Percentiles rank a stretch among this genome's conserved stretches.
phyloP scores from a whole-genome alignment of 2,797 vertebrate genomes.

The Natrix natrix region DNA sequence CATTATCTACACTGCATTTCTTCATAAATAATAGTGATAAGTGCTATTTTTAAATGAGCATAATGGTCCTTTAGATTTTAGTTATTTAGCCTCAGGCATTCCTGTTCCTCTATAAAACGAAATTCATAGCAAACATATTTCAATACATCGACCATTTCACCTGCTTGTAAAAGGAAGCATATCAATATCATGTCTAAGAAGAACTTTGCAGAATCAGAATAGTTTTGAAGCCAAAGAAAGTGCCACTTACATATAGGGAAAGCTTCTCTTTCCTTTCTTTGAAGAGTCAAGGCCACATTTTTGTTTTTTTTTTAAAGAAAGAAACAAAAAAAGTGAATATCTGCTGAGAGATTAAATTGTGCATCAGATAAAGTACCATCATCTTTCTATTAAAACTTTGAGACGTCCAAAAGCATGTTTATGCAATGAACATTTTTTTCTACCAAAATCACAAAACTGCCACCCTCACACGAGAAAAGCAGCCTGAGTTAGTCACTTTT shows the following conservation, averaged over 20 bases:
- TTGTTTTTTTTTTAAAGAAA: background rate
- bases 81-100: conserved; percentile 58
- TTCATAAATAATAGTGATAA: conserved; percentile 44
- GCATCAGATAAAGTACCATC: conserved; percentile 62
- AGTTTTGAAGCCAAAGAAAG: conserved; percentile 46
- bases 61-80: conserved; percentile 38
- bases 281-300: conserved; percentile 66
- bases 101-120: conserved; percentile 53
- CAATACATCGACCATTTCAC: conserved; percentile 48
- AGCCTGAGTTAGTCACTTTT: conserved; percentile 45
- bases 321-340: conserved; percentile 57
- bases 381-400: conserved; percentile 56
- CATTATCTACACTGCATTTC: background rate
- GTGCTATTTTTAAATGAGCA: conserved; percentile 31
- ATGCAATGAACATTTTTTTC: conserved; percentile 58
- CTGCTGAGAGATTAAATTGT: conserved; percentile 65
- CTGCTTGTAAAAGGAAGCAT: conserved; percentile 48
- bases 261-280: conserved; percentile 54
- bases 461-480: conserved; percentile 41
- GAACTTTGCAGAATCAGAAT: conserved; percentile 43
- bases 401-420: conserved; percentile 58
- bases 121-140: conserved; percentile 48
- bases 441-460: conserved; percentile 35
- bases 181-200: conserved; percentile 33
- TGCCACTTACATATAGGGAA: conserved; percentile 57